Evolutionary conservation across 30 jellyfish, hydroid and myxozoan genomes (phyloP).

Genomic region (Rhopilema esculentum): DNA sequence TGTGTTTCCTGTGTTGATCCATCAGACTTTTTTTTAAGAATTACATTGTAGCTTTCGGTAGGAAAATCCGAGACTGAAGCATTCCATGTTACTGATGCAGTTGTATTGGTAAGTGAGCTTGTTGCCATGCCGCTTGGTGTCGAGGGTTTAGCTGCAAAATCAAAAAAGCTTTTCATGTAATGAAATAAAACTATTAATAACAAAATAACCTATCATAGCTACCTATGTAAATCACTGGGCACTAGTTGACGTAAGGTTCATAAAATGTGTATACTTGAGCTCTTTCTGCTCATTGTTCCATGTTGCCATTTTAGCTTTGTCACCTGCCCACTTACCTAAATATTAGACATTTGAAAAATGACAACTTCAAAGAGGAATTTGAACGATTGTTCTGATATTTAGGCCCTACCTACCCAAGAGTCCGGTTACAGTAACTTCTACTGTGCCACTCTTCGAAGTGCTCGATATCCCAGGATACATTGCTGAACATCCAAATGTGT

Average conservation of each 20-base stretch:
- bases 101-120: conserved; percentile 9
- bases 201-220: background rate
- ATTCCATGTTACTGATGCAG: conserved; percentile 35
- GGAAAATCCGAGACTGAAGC: conserved; percentile 32
- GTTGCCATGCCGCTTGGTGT: conserved; percentile 37
- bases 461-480: conserved; percentile 12
- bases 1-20: background rate
- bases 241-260: background rate
- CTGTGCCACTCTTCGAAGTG: background rate
- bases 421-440: conserved; percentile 43
- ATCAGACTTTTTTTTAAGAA: conserved; percentile 38
- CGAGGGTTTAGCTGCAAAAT: conserved; percentile 37
- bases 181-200: background rate
- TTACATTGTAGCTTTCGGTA: conserved; percentile 32
- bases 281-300: no score
- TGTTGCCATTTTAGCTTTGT: no score
- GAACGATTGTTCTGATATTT: background rate
- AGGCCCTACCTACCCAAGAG: conserved; percentile 23
- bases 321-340: no score
- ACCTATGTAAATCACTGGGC: background rate
- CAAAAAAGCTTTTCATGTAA: no score
- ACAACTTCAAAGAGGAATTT: background rate
- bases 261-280: no score
- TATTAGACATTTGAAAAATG: background rate
- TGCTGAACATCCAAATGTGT: conserved; percentile 28